Conservation (phyloP, 1,140 invertebrate genomes). For the Lepidurus arcticus region DNA sequence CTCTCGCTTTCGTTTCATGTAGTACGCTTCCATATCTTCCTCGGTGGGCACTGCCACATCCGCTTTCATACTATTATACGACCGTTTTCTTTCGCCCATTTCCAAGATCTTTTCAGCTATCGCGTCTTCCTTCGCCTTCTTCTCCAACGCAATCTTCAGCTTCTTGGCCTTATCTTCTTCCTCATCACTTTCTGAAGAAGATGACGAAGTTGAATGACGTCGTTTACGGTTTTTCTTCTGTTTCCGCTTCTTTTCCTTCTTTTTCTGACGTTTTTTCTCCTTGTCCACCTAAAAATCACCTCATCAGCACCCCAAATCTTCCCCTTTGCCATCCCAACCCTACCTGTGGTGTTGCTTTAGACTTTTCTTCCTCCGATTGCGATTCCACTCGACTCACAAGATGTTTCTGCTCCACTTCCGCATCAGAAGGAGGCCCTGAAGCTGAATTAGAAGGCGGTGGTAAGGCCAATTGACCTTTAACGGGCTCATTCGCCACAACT, state of each 20-base stretch:
- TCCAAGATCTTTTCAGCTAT: slow-evolving; percentile 57
- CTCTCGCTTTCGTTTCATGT: slow-evolving; percentile 70
- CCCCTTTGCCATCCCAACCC: not conserved
- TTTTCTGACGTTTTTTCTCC: slow-evolving; percentile 43
- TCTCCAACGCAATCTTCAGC: slow-evolving; percentile 58
- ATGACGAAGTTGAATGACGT: slow-evolving; percentile 33
- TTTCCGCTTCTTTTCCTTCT: slow-evolving; percentile 50
- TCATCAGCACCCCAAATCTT: not conserved
- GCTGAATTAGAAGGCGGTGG: not conserved
- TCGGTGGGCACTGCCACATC: slow-evolving; percentile 75
- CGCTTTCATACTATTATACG: slow-evolving; percentile 82
- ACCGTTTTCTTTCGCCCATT: slow-evolving; percentile 80
- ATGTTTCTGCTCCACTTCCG: slow-evolving; percentile 34
- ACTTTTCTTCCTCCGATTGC: not conserved
- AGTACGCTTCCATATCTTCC: slow-evolving; percentile 89
- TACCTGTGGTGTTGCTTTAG: slow-evolving; percentile 23
- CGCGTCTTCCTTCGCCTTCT: slow-evolving; percentile 49
- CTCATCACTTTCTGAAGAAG: slow-evolving; percentile 44
- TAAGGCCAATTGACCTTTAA: slow-evolving; percentile 15
- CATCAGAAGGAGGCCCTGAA: not conserved
- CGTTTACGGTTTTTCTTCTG: slow-evolving; percentile 50
- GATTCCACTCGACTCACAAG: slow-evolving; percentile 31
- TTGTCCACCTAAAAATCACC: slow-evolving; percentile 29
- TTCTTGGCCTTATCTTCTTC: slow-evolving; percentile 48
- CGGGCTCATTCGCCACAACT: slow-evolving; percentile 44